Evolutionary conservation across 1,140 invertebrate genomes (phyloP), one percentile per base, ranked within the genome.

Genomic region (Agrypnia vestita): DNA sequence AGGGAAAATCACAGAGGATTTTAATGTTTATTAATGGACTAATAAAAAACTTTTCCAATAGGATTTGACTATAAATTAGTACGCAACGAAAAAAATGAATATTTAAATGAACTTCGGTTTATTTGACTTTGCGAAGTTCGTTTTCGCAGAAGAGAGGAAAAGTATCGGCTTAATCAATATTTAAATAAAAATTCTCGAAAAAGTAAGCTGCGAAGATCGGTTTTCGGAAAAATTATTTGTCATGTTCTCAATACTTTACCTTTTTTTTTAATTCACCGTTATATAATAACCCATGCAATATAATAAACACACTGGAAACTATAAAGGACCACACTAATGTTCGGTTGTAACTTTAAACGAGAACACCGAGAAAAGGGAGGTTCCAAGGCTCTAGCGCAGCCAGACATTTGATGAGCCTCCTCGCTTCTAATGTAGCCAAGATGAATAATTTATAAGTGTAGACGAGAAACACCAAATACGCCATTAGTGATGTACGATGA

Each of bases 401-500:
- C 49, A 74, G 71, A 74, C 12, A 59, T 56, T 74, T 74, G 71
- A 74, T 59, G 71, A 74, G 71, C 71, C 56, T 10, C 53, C 11
- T 13, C 67, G 51, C 51, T 17, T 56, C 25, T 59, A 74, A 74
- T 74, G 53, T 74, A 74, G 13, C 49, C 7, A 55, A 19, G 8
- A 74, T 74, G 71, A 74, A 74, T 74, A 17, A 74, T 74, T 74
- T 55, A 74, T 74, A 56, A 74, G 53, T 44, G 25, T 44, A 55
- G 51, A 74, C 53, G 71, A 12, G 51, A 74, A 74, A 74, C 71
- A 56, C 71, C 13, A 74, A 74, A 74, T 74, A 59, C 51, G 21
- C 25, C 43, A 74, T 74, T 74, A 74, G 71, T 73, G 49, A 55
- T 56, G 49, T 17, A 12, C 13, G 49, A 73, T 44, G 71, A 73